Percentiles rank a stretch among this genome's conserved stretches.
Evolutionary conservation across 2,797 vertebrate genomes (phyloP).

Genomic region (Echeneis naucrates): DNA sequence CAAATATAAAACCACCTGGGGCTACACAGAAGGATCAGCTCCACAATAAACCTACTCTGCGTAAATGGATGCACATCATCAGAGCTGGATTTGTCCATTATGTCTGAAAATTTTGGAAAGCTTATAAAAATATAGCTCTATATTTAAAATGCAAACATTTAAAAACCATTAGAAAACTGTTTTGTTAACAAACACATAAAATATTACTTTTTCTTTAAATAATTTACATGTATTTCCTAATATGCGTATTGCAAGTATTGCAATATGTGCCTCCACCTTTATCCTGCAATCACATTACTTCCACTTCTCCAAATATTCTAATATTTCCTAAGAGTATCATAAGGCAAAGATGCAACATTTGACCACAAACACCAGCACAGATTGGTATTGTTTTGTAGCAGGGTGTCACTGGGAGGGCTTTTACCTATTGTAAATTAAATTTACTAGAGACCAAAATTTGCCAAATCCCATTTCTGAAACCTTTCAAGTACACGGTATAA

Average conservation of each 20-base stretch:
- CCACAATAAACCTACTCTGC: too few relatives aligned
- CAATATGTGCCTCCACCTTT: background rate
- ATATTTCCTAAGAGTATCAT: background rate
- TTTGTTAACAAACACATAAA: too few relatives aligned
- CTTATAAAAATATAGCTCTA: too few relatives aligned
- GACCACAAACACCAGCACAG: background rate
- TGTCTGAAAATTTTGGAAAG: too few relatives aligned
- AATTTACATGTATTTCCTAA: background rate
- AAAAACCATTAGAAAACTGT: too few relatives aligned
- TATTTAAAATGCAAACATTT: too few relatives aligned
- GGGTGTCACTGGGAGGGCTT: background rate
- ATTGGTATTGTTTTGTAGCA: constrained; percentile 2
- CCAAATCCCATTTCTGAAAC: constrained; percentile 40
- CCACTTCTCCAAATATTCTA: constrained; percentile 21
- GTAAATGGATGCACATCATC: too few relatives aligned
- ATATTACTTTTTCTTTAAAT: too few relatives aligned
- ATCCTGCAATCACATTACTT: constrained; percentile 14
- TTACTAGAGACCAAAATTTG: constrained; percentile 39
- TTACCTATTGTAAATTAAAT: constrained; percentile 39
- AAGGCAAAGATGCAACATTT: background rate
- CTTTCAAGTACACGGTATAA: constrained; percentile 2
- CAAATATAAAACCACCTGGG: background rate
- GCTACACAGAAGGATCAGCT: too few relatives aligned
- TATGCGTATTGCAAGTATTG: background rate
- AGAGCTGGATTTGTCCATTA: too few relatives aligned